Evolutionary conservation across 2,797 vertebrate genomes (phyloP), one percentile per base, ranked within the genome.

Genomic region (Pseudochromis fuscus): DNA sequence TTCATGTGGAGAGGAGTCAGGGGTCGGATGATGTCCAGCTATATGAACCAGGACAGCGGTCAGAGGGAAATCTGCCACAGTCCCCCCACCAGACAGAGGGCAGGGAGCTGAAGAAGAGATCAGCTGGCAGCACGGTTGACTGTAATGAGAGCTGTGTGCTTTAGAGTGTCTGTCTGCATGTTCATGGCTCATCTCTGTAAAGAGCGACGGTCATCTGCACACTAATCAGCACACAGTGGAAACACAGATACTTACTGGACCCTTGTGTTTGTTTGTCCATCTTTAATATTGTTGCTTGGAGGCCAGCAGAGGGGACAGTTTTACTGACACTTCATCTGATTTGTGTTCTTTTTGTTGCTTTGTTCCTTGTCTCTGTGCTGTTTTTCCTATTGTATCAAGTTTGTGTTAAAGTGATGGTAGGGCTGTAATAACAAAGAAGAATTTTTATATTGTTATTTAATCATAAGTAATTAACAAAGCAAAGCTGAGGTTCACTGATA

Each of bases 81-180:
- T 67, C 48, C 74, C 75, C 62, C 61, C 70, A 89, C 10, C 94
- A 94, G 64, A 94, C 94, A 80, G 93, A 93, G 1, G 94, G 91
- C 82, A 93, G 90, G 89, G 93, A 94, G 81, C 91, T 94, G 87
- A 94, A 86, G 92, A 95, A 93, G 89, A 94, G 94, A 82, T 93
- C 94, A 4, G 81, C 88, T 12, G 63, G 33, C 27, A 92, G 87
- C 69, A 40, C 75, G 79, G 86, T 83, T 60, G 74, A 94, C 87
- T 92, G 91, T 77, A 84, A 73, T 25, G 87, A 88, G 33, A 94
- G 94, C 90, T 97, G 95, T 60, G 85, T 87, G 90, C 94, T 95
- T 78, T 95, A 96, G 93, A 88, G 73, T 1, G 23, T 50, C 48
- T 15, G 68, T 72, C 78, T 91, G 91, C 90, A 91, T 91, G 89